A percentile compares a stretch with the other conserved stretches of the same genome.
phyloP scores from a whole-genome alignment of 2,113 vertebrate genomes.

The Stegostoma tigrinum region DNA sequence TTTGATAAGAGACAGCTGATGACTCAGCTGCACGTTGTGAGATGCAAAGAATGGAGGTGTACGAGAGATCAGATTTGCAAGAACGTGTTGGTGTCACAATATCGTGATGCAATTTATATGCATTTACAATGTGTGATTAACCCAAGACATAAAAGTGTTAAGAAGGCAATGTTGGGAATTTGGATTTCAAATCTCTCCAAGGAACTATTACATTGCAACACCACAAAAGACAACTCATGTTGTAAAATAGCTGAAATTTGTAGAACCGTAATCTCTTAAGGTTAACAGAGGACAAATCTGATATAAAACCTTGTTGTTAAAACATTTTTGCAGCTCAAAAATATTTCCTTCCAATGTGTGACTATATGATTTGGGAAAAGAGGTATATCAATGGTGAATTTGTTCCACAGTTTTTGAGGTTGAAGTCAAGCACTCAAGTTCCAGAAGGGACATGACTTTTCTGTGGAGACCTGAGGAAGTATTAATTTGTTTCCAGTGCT shows the following conservation, averaged over 20 bases:
- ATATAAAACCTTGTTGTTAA: conserved; percentile 62
- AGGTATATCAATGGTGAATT: not conserved
- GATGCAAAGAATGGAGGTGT: not conserved
- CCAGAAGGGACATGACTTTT: not conserved
- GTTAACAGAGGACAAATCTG: not conserved
- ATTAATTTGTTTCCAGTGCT: not conserved
- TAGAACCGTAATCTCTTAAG: not conserved
- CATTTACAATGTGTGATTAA: not conserved
- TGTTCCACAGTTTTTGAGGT: not conserved
- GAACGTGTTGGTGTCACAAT: not conserved
- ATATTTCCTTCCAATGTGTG: not conserved
- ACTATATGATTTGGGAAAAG: not conserved
- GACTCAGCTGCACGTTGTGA: not conserved
- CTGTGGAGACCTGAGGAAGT: not conserved
- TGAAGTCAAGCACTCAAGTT: not conserved
- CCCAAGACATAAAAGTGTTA: not conserved
- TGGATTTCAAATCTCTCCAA: conserved; percentile 36
- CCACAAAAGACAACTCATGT: not conserved
- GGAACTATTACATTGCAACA: not conserved
- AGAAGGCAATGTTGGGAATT: conserved; percentile 58
- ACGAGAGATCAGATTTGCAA: not conserved
- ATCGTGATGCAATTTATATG: not conserved
- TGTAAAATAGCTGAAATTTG: not conserved
- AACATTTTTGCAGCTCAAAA: conserved; percentile 50
- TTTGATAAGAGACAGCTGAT: not conserved